Evolutionary conservation across 2,888 invertebrate species (phyloP), one percentile per base, ranked within the genome.

Genomic region (Philereme transversata): DNA sequence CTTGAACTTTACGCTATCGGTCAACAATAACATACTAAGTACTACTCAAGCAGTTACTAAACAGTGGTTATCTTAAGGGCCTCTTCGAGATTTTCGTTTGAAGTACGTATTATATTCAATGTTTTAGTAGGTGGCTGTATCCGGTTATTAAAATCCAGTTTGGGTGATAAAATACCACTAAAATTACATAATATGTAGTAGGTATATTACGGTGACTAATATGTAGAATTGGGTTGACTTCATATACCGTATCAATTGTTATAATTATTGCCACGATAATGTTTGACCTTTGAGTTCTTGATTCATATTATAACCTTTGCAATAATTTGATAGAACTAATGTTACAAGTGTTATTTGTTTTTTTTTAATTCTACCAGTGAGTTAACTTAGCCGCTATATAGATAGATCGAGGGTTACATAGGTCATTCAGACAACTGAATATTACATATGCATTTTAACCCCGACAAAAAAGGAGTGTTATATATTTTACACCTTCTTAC

Each of bases 1-100:
- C 56, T 38, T 57, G 45, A 61, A 49, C 56, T 51, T 10, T 5
- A 40, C 34, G 36, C n/a, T 62, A 62, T 62, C 62, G 56, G 62
- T 59, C 56, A 52, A 47, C 36, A 44, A 22, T n/a, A 51, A 9
- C 44, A n/a, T 36, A n/a, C 11, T 36, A 50, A 40, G 41, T 52
- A 43, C 41, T 36, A 44, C 43, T 46, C 22, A 53, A 59, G 53
- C 46, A 40, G 50, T 36, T 47, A 43, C 10, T 11, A 7, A 35
- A 43, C 5, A 11, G 44, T 43, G 33, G 7, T 35, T 54, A 54
- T 63, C 56, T 54, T 38, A 44, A 64, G 57, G 47, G 52, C 51
- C 51, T 57, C 57, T 62, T 57, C 48, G 36, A 62, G 52, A 43
- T 43, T 46, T 5, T 47, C 4, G 4, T 50, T 33, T 46, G n/a